phyloP scores from a whole-genome alignment of 2,113 vertebrate genomes.

The Osmerus eperlanus region DNA sequence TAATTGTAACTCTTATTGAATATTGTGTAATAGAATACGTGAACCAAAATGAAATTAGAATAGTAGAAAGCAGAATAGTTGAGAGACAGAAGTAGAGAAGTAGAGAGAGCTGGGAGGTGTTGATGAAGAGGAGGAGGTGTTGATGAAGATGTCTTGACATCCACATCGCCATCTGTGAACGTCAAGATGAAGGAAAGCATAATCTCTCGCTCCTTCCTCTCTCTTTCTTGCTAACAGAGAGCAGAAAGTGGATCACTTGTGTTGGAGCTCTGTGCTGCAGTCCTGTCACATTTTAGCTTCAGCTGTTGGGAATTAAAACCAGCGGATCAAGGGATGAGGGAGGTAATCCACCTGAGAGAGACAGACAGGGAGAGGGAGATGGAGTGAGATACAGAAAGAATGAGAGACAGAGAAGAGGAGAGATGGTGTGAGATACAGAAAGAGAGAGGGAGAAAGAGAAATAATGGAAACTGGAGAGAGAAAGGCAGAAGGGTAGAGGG shows the following conservation, averaged over 20 bases:
- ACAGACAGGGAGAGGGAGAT: constrained; percentile 35
- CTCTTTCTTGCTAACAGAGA: constrained; percentile 38
- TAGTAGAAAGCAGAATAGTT: background rate
- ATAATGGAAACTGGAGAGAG: no score
- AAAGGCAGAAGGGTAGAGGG: no score
- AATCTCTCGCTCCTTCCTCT: constrained; percentile 13
- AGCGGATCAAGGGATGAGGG: constrained; percentile 69
- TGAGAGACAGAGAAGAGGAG: constrained; percentile 9
- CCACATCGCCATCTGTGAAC: constrained; percentile 7
- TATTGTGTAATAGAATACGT: no score
- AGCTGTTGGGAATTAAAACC: constrained; percentile 76
- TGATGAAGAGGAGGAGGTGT: background rate
- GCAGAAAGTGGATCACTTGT: constrained; percentile 53
- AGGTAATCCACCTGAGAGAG: constrained; percentile 74
- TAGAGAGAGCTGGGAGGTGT: background rate
- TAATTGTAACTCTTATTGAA: no score
- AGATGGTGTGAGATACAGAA: background rate
- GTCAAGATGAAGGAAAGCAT: background rate
- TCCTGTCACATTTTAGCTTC: constrained; percentile 53
- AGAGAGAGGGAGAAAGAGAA: no score
- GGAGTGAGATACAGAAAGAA: background rate
- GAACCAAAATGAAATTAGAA: no score
- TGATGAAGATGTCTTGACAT: background rate
- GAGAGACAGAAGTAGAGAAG: background rate
- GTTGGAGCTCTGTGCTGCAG: constrained; percentile 36